Evolutionary conservation across 2,113 vertebrate species (phyloP), one percentile per base, ranked within the genome.

Genomic region (Penelope pileata): DNA sequence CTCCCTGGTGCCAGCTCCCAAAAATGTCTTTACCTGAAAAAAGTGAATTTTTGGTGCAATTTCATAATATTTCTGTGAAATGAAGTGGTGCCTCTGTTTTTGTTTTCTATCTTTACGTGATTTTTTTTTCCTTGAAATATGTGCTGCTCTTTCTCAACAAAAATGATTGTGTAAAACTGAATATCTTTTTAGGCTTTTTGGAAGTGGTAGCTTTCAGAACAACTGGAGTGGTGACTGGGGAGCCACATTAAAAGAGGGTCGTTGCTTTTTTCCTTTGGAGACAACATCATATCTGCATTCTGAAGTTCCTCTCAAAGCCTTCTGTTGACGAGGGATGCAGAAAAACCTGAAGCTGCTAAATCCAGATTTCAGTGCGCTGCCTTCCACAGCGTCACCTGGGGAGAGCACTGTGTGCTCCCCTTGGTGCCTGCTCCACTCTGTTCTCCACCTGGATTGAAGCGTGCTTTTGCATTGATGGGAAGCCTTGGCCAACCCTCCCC

Each of bases 221-320:
- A 67, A 74, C 72, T 73, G 34, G 42, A 80, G 67, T 75, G 50
- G 73, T 53, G 60, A 43, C 85, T 85, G 80, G 91, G 87, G 93
- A 95, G 58, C 64, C 32, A 83, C 70, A 68, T 68, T 59, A 90
- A 87, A 77, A 30, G 51, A 80, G 24, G 68, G 73, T 50, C 86
- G 88, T 48, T 96, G 84, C 75, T 73, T 91, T 88, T 86, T 83
- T 75, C 62, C 85, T 95, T 95, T 86, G 81, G 85, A 94, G 86
- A 63, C 18, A 11, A 47, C 66, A 86, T 81, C 63, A 30, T 81
- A 51, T 66, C 82, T 13, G 2, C 85, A 77, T 56, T 88, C 56
- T 82, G 30, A 47, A 67, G 21, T 19, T 53, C n/a, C 36, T 92
- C 85, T 34, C 19, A 91, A 82, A 95, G 91, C 74, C 60, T 76